Conservation (phyloP, 23 tunicate genomes). For the Halocynthia aurantium region DNA sequence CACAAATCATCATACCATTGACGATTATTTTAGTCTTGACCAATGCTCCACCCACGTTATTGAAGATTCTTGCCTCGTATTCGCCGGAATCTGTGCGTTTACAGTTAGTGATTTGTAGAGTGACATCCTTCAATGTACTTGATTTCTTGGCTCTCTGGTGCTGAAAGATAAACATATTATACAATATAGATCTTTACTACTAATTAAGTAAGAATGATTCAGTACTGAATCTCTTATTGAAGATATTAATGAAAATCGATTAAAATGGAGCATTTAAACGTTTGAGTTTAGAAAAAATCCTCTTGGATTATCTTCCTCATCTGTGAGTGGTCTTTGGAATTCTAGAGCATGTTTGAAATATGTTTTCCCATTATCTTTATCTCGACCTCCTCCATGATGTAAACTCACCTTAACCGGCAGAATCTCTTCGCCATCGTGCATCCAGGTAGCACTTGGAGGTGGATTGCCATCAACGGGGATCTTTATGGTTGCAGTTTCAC, state of each 20-base stretch:
- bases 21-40: constrained; percentile 76
- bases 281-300: no score
- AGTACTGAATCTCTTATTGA: neutral
- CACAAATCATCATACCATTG: constrained; percentile 34
- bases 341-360: neutral
- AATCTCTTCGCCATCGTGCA: constrained; percentile 85
- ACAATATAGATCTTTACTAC: neutral
- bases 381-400: constrained; percentile 1
- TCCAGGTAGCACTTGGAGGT: constrained; percentile 88
- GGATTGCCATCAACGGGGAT: constrained; percentile 79
- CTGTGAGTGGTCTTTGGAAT: neutral
- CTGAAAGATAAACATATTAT: constrained; percentile 16
- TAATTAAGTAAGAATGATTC: neutral
- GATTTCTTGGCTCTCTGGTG: constrained; percentile 85
- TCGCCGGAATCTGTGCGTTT: constrained; percentile 63
- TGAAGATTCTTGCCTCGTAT: constrained; percentile 86
- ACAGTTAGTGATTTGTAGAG: constrained; percentile 57
- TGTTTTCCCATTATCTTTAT: neutral
- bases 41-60: constrained; percentile 68
- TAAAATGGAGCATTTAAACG: no score
- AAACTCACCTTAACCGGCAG: constrained; percentile 79
- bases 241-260: no score
- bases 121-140: constrained; percentile 47
- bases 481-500: constrained; percentile 80
- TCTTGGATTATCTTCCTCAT: no score